Evolutionary conservation across 1,140 invertebrate genomes (phyloP), one percentile per base, ranked within the genome.

Genomic region (Chironomus tepperi): DNA sequence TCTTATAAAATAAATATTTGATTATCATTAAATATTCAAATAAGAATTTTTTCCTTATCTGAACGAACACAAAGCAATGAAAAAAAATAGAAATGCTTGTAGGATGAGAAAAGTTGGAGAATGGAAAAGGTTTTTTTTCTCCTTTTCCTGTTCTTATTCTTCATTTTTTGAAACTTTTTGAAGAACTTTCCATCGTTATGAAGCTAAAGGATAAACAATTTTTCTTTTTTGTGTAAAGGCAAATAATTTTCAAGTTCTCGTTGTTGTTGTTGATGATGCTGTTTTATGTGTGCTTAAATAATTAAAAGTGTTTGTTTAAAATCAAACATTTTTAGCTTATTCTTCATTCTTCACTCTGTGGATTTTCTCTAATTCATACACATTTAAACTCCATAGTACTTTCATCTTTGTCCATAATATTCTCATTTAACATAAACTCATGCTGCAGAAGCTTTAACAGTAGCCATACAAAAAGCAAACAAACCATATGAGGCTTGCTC

Each of bases 1-100:
- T 70, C 65, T 70, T 70, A 16, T 70, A 70, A 70, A 70, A 70
- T 70, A 70, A 70, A 70, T 70, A 70, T 70, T 70, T 70, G 65
- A 70, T 70, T 70, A 70, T 70, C 65, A 70, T 70, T 70, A 70
- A 70, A 70, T 70, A 70, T 70, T 70, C 65, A 70, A 70, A 70
- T 70, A 70, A 70, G 65, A 70, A 70, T 70, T 70, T 34, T 70
- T 70, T 18, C 47, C 65, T 70, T 70, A 70, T 70, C 65, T 70
- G 1, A 57, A 57, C 12, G 12, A n/a, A n/a, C 47, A 57, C 24
- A 57, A 57, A 57, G 47, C 47, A 57, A 57, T n/a, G 47, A 34
- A 34, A 34, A 34, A 5, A 57, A 57, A n/a, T 15, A 57, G 47
- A 34, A 34, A 5, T 34, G 24, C 24, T 34, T 34, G 47, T 57